Percentiles rank a stretch among this genome's conserved stretches.
These are phyloP conservation scores for Candoia aspera DNA, from an alignment of 2,113 vertebrate species.

Conservation along the genomic window DNA sequence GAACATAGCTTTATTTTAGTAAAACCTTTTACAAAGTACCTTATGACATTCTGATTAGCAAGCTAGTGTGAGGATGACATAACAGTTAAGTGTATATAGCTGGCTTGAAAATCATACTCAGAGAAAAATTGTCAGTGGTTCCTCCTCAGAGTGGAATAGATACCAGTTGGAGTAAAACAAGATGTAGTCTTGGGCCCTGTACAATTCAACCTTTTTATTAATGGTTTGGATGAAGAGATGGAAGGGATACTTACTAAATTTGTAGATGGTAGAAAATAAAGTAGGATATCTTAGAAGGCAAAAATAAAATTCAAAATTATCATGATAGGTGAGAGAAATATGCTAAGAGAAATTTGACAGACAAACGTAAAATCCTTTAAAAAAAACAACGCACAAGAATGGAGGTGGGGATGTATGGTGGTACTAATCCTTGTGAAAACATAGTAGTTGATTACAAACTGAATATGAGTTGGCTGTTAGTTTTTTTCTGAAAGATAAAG, in stretches of 20 bases:
- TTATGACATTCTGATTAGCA: background rate
- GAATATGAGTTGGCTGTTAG: background rate
- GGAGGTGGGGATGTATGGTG: background rate
- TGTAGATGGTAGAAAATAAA: background rate
- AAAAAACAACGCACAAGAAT: background rate
- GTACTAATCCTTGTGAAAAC: background rate
- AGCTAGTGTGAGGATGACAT: background rate
- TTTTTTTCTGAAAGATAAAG: background rate
- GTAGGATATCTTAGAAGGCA: background rate
- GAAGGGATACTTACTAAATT: background rate
- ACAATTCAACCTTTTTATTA: background rate
- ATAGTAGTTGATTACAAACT: background rate
- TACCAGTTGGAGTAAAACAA: background rate
- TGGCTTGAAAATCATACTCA: background rate
- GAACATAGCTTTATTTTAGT: background rate
- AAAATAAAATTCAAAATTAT: background rate
- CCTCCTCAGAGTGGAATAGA: background rate
- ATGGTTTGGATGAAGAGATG: background rate
- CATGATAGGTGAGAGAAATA: background rate
- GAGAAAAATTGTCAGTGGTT: background rate
- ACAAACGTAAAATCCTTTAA: background rate
- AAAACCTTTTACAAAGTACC: background rate
- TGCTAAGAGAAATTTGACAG: background rate
- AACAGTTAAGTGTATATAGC: background rate
- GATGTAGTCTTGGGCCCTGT: background rate